phyloP scores from a whole-genome alignment of 2,797 vertebrate genomes.

The Luscinia megarhynchos region DNA sequence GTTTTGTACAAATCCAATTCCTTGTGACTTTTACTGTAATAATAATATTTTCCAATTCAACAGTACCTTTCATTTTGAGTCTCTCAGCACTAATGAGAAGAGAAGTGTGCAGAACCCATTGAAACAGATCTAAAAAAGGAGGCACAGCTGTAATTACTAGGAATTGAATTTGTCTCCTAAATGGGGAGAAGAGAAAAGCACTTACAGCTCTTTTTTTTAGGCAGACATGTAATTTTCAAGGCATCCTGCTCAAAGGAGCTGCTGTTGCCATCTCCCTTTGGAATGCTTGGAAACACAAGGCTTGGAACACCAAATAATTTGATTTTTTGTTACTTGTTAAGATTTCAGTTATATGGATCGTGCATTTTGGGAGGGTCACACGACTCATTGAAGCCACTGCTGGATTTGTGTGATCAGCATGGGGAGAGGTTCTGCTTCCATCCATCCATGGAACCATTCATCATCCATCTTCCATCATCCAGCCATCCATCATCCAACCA shows the following conservation, averaged over 20 bases:
- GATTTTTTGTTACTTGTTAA: background rate
- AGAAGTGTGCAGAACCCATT: conserved; percentile 1
- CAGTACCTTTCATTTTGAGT: conserved; percentile 12
- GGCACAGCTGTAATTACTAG: conserved; percentile 5
- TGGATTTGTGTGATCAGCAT: background rate
- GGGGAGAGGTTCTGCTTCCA: background rate
- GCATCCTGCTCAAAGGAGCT: background rate
- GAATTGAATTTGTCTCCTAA: background rate
- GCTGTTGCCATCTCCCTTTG: background rate
- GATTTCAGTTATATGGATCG: rapidly evolving
- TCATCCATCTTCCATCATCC: no score
- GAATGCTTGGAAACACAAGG: background rate
- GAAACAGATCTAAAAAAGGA: background rate
- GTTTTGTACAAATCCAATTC: conserved; percentile 49
- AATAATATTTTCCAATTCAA: conserved; percentile 61
- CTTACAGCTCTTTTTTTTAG: background rate
- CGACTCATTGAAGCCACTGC: background rate
- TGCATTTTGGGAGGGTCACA: rapidly evolving
- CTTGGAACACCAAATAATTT: background rate
- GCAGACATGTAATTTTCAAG: background rate
- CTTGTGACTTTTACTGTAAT: conserved; percentile 49
- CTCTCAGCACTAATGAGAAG: background rate
- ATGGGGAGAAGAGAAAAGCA: background rate
- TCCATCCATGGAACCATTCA: no score
- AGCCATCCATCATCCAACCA: background rate